Conservation (phyloP, 2,888 invertebrate species). For the Sesamia inferens region DNA sequence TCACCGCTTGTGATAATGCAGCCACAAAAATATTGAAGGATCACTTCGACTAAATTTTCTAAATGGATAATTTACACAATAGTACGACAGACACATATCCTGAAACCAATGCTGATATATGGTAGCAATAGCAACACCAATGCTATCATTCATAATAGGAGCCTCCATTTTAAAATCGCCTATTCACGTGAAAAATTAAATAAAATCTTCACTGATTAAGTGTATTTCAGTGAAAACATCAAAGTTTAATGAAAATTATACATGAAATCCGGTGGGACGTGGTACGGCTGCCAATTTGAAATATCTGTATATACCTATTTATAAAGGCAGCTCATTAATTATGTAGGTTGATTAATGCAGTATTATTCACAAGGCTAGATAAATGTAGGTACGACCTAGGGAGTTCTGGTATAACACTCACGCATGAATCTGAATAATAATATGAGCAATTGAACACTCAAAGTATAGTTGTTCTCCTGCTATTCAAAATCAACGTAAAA, state of each 20-base stretch:
- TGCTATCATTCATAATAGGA: constrained; percentile 22
- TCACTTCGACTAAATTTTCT: too few relatives aligned
- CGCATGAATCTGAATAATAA: not conserved
- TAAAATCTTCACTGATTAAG: constrained; percentile 46
- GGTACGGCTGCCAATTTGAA: constrained; percentile 10
- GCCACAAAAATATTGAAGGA: too few relatives aligned
- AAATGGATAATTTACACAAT: too few relatives aligned
- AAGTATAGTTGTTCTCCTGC: not conserved
- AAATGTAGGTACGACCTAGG: not conserved
- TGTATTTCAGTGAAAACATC: constrained; percentile 30
- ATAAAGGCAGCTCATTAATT: constrained; percentile 2
- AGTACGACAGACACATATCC: too few relatives aligned
- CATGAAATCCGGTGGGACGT: not conserved
- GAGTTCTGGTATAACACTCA: not conserved
- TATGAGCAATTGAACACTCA: too few relatives aligned
- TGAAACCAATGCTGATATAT: not conserved
- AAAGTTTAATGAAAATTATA: constrained; percentile 6
- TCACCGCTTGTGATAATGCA: too few relatives aligned
- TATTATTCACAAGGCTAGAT: not conserved
- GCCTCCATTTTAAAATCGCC: constrained; percentile 39
- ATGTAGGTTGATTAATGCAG: not conserved
- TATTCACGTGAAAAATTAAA: constrained; percentile 49
- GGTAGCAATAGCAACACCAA: constrained; percentile 25
- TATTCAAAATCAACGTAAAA: not conserved
- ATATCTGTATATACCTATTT: constrained; percentile 16